Conservation (phyloP, 2,113 vertebrate genomes). For the Eptatretus burgeri region DNA sequence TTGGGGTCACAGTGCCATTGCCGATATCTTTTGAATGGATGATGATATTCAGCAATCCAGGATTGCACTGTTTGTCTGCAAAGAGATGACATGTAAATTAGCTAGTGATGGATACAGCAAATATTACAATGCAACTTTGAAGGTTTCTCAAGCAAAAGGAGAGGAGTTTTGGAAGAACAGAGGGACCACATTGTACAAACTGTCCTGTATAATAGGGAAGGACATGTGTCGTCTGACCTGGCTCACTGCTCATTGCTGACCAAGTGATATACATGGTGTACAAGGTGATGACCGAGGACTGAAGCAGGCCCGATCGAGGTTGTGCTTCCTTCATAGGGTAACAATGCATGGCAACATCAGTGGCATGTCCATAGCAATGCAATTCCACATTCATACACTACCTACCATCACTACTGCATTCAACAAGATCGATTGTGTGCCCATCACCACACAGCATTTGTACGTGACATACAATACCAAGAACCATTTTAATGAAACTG, state of each 20-base stretch:
- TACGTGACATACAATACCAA: too few species aligned
- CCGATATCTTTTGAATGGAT: conserved; percentile 22
- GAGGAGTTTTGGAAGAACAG: neutral
- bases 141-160: neutral
- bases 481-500: too few species aligned
- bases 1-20: conserved; percentile 2
- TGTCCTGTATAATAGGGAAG: neutral
- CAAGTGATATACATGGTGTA: conserved; percentile 78
- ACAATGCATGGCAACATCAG: conserved; percentile 7
- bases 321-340: conserved; percentile 30
- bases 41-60: conserved; percentile 33
- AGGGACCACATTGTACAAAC: neutral
- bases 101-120: neutral
- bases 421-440: too few species aligned
- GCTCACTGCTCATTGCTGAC: conserved; percentile 74
- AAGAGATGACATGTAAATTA: conserved; percentile 7
- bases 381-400: too few species aligned
- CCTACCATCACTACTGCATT: too few species aligned
- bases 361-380: too few species aligned
- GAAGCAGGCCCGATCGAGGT: conserved; percentile 49
- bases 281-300: conserved; percentile 60
- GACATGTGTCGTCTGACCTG: conserved; percentile 28
- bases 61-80: conserved; percentile 49
- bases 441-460: too few species aligned
- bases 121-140: neutral